A percentile compares a stretch with the other conserved stretches of the same genome.
Conservation (phyloP, 2,888 invertebrate species). For the Rhamnusium bicolor region DNA sequence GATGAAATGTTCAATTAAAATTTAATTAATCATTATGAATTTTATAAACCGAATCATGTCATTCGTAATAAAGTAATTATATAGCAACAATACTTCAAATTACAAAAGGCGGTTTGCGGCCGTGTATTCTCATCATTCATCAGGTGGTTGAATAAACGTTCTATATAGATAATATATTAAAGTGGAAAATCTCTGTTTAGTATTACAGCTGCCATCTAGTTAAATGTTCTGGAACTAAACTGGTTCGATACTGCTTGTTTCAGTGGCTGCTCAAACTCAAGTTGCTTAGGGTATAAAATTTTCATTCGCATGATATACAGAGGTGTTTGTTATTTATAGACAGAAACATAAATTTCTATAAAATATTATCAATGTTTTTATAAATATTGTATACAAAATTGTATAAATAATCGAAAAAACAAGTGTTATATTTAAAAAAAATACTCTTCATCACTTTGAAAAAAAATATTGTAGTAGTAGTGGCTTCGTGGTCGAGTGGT, state of each 20-base stretch:
- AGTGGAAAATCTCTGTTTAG: background rate
- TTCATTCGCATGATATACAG: background rate
- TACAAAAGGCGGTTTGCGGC: background rate
- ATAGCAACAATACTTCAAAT: background rate
- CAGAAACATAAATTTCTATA: too few relatives aligned
- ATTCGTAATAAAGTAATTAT: background rate
- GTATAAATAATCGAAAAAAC: too few relatives aligned
- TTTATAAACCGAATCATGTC: background rate
- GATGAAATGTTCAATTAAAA: too few relatives aligned
- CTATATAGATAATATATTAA: background rate
- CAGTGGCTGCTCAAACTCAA: background rate
- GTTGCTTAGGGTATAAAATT: background rate
- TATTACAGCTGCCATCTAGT: conserved; percentile 10
- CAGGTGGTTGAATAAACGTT: background rate
- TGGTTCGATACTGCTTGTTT: background rate
- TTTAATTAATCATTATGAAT: background rate
- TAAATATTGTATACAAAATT: too few relatives aligned
- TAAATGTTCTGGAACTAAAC: background rate
- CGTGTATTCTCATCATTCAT: background rate
- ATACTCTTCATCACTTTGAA: too few relatives aligned
- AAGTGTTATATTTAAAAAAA: too few relatives aligned
- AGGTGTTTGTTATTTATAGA: too few relatives aligned
- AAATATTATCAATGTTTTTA: too few relatives aligned
- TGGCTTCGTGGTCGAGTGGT: too few relatives aligned
- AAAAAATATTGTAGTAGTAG: too few relatives aligned